Conservation (phyloP, 1,140 invertebrate species). For the Chrysoperla carnea region DNA sequence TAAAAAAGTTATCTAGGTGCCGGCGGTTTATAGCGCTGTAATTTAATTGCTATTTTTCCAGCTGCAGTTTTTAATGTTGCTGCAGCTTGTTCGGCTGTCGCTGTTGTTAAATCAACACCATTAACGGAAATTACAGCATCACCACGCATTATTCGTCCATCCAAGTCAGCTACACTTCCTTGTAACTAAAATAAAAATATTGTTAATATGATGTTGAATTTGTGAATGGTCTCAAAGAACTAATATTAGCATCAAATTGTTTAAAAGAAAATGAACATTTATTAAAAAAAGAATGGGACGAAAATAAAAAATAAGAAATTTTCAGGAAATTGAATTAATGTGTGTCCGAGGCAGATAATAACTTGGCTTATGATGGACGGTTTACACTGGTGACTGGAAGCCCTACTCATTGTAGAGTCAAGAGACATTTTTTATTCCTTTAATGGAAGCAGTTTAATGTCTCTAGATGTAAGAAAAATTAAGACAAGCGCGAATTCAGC, state of each 20-base stretch:
- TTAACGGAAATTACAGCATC: constrained; percentile 85
- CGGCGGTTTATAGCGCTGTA: constrained; percentile 60
- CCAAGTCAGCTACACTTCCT: constrained; percentile 79
- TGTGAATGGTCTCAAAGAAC: not conserved
- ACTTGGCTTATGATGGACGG: too few species aligned
- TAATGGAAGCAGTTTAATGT: too few species aligned
- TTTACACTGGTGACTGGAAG: too few species aligned
- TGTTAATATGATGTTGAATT: constrained; percentile 2
- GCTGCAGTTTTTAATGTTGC: constrained; percentile 69
- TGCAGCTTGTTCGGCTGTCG: constrained; percentile 71
- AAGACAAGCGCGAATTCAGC: too few species aligned
- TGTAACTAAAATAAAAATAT: constrained; percentile 39
- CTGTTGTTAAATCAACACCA: constrained; percentile 66
- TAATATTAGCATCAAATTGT: not conserved
- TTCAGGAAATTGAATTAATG: too few species aligned
- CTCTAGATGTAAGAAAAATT: too few species aligned
- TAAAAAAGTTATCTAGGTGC: constrained; percentile 3
- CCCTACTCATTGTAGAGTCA: too few species aligned
- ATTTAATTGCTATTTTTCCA: constrained; percentile 59
- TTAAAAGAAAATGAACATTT: too few species aligned
- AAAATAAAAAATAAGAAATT: too few species aligned
- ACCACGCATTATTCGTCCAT: constrained; percentile 80
- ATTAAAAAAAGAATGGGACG: too few species aligned
- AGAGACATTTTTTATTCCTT: too few species aligned
- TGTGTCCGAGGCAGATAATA: too few species aligned